Evolutionary conservation across 2,113 vertebrate genomes (phyloP), one percentile per base, ranked within the genome.

Genomic region (Lycocorax pyrrhopterus): DNA sequence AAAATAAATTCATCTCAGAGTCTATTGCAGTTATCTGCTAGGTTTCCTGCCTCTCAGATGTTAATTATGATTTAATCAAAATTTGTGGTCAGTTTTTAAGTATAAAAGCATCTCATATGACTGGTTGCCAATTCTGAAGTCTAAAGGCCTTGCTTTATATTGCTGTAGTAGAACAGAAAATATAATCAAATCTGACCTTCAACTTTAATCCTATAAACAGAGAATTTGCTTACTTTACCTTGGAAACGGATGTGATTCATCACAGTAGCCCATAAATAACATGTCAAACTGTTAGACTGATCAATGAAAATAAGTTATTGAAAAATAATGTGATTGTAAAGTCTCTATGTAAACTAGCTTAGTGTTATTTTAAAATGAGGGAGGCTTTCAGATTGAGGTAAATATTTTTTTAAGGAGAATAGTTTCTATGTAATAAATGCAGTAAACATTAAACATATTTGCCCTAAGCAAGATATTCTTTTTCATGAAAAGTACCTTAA

Each of bases 291-390:
- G 93, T 97, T 98, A 91, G 49, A 71, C 93, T 41, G 56, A 98
- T 98, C 97, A 98, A 97, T 98, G 96, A 96, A 95, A 97, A 97
- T 97, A 97, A 98, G 94, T 97, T 97, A 98, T 97, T 97, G 94
- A 97, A 97, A 97, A 97, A 97, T 97, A 97, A 98, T 97, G 96
- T 95, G 97, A 97, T 96, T 96, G 93, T 95, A 95, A 97, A 93
- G 79, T 97, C 93, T 95, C 59, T 60, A 84, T 97, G 87, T 94
- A 97, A 96, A 96, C 82, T 82, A 97, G 72, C 86, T 90, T 86
- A 90, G 67, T 86, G 59, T 95, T 97, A 93, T 89, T 97, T 97
- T 93, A 75, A 96, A 97, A 97, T 66, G 41, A 93, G 89, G 32
- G 93, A 16, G 49, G 55, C 47, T 87, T 96, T 94, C 56, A 64